Percentiles rank a stretch among this genome's conserved stretches.
These are phyloP conservation scores for Drosophila kohkoa DNA, from an alignment of 1,140 invertebrate species.

Conservation along the genomic window DNA sequence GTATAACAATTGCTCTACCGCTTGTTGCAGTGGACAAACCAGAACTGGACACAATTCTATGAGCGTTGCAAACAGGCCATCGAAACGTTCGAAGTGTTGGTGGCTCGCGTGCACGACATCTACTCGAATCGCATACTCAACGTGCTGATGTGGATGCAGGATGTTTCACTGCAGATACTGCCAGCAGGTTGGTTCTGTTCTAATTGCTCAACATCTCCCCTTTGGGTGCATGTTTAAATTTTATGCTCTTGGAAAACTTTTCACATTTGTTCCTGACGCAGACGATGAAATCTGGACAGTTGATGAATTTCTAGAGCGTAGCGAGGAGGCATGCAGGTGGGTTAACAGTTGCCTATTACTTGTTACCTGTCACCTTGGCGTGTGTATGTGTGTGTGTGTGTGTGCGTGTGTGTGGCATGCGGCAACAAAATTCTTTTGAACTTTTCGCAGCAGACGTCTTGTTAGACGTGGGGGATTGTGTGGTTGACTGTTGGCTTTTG, in stretches of 20 bases:
- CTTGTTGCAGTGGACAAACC: slow-evolving; percentile 78
- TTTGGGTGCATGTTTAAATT: slow-evolving; percentile 44
- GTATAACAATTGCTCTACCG: slow-evolving; percentile 8
- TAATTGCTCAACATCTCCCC: slow-evolving; percentile 35
- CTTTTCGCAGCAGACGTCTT: slow-evolving; percentile 30
- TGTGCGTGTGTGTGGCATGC: slow-evolving; percentile 47
- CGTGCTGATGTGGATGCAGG: slow-evolving; percentile 94
- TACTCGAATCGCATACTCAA: slow-evolving; percentile 96
- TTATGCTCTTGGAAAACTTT: slow-evolving; percentile 64
- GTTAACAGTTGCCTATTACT: slow-evolving; percentile 34
- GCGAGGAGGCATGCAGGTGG: slow-evolving; percentile 91
- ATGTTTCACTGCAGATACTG: slow-evolving; percentile 91
- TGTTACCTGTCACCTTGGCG: slow-evolving; percentile 26
- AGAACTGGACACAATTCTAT: slow-evolving; percentile 90
- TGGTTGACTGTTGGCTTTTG: slow-evolving; percentile 39
- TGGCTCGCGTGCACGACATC: slow-evolving; percentile 94
- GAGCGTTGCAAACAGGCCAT: slow-evolving; percentile 89
- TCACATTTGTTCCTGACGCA: slow-evolving; percentile 74
- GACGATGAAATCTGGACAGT: slow-evolving; percentile 93
- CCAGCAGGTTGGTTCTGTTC: slow-evolving; percentile 86
- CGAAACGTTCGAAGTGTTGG: slow-evolving; percentile 92
- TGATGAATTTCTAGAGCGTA: slow-evolving; percentile 94
- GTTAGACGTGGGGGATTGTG: slow-evolving; percentile 20
- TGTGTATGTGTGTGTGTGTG: neutral
- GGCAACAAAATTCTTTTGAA: slow-evolving; percentile 65